phyloP scores from a whole-genome alignment of 1,140 invertebrate genomes.

The Drosophila santomea region DNA sequence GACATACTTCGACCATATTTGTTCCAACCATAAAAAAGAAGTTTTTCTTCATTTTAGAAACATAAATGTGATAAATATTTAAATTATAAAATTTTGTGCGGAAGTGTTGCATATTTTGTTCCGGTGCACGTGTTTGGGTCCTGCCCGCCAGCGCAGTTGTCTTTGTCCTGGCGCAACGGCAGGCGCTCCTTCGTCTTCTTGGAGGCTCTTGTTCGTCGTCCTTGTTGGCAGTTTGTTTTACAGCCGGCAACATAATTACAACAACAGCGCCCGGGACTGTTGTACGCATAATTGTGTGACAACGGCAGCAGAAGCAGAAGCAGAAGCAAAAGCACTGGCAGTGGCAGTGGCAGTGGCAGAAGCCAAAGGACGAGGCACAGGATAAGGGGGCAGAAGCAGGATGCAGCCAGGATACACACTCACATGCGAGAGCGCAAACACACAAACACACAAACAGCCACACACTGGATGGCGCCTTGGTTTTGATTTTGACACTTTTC shows the following conservation, averaged over 20 bases:
- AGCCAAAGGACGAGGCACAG: slow-evolving; percentile 3
- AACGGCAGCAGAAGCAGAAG: slow-evolving; percentile 41
- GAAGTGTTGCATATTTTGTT: not conserved
- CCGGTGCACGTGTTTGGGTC: slow-evolving; percentile 21
- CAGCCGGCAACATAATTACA: slow-evolving; percentile 77
- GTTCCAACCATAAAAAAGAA: too few relatives aligned
- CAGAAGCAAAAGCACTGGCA: slow-evolving; percentile 6
- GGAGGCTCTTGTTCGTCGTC: slow-evolving; percentile 37
- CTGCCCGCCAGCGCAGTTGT: slow-evolving; percentile 17
- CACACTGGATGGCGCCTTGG: slow-evolving; percentile 56
- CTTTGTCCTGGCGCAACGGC: slow-evolving; percentile 25
- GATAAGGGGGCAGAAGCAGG: slow-evolving; percentile 25
- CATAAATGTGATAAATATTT: too few relatives aligned
- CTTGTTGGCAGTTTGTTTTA: slow-evolving; percentile 77
- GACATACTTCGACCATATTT: too few relatives aligned
- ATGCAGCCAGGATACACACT: slow-evolving; percentile 61
- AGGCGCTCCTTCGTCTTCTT: slow-evolving; percentile 31
- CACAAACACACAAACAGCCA: slow-evolving; percentile 3
- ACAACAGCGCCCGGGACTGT: slow-evolving; percentile 66
- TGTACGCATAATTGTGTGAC: slow-evolving; percentile 82
- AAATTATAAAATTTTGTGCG: too few relatives aligned
- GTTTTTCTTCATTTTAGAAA: not conserved
- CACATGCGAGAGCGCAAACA: slow-evolving; percentile 20
- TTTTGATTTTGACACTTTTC: slow-evolving; percentile 81
- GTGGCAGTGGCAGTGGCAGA: not conserved